Evolutionary conservation across 1,140 invertebrate genomes (phyloP), one percentile per base, ranked within the genome.

Genomic region (Octopus sinensis): DNA sequence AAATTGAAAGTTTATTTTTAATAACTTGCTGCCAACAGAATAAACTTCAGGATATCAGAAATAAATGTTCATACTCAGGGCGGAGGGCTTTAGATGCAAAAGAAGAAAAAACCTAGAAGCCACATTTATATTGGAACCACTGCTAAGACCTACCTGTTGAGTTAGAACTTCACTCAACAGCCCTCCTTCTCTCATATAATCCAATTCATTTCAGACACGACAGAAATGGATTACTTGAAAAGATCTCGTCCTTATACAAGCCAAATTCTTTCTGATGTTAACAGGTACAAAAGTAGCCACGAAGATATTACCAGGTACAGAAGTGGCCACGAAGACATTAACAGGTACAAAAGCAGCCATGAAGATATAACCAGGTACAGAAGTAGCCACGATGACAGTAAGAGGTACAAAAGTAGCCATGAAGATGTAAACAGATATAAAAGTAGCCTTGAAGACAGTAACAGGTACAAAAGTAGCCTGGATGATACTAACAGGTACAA

Each of bases 331-430:
- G 30, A 43, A 43, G 56, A 54, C 73, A 51, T 53, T 76, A 81
- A 17, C 79, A 90, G 88, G 89, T 85, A 84, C 68, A 88, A 88
- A 82, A 86, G 90, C 82, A 87, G 87, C 23, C 83, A 88, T 53
- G 84, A 85, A 71, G 80, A 88, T n/a, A 71, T 82, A 71, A 83
- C 87, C 54, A 85, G 85, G 30, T 43, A 43, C 30, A 43, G 30
- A 43, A 43, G 30, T 43, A 43, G 30, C 68, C 30, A n/a, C 68
- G 68, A 73, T n/a, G 68, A 73, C 68, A 52, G 30, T 51, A n/a
- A 17, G 9, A 76, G 80, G 43, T 80, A 23, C 12, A 17, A 75
- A 54, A 17, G 68, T 54, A 30, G 17, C 13, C 12, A 13, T 30
- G 76, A 30, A 53, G 30, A 13, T 4, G 13, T 13, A 13, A 30